A percentile compares a stretch with the other conserved stretches of the same genome.
These are phyloP conservation scores for Heterocephalus glaber DNA, from an alignment of 2,113 vertebrate genomes.

Conservation along the genomic window DNA sequence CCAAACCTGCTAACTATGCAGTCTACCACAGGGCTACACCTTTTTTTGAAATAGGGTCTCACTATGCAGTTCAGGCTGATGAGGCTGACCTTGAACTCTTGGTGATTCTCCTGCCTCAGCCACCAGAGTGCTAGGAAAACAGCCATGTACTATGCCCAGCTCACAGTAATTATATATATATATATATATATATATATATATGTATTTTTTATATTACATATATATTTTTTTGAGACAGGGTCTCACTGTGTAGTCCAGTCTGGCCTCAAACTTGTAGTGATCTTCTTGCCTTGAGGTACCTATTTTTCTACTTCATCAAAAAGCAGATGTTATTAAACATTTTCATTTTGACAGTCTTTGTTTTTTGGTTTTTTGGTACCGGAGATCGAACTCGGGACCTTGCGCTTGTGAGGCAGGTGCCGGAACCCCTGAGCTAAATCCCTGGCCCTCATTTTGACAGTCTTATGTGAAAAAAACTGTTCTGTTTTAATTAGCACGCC, in stretches of 20 bases:
- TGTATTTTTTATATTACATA: too few relatives aligned
- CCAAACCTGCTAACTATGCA: too few relatives aligned
- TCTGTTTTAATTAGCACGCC: background rate
- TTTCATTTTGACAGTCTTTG: constrained; percentile 30
- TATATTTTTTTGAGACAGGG: background rate
- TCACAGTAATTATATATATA: too few relatives aligned
- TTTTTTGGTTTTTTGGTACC: too few relatives aligned
- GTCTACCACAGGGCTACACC: too few relatives aligned
- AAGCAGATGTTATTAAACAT: background rate
- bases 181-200: too few relatives aligned
- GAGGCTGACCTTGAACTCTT: background rate
- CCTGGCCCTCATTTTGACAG: too few relatives aligned
- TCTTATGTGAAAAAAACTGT: background rate
- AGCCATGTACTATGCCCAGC: background rate
- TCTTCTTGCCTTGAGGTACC: background rate
- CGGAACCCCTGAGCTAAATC: too few relatives aligned
- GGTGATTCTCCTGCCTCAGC: background rate
- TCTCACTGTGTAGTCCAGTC: background rate
- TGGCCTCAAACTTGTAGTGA: background rate
- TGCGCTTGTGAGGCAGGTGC: too few relatives aligned
- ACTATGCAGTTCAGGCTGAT: background rate
- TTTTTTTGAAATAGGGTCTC: background rate
- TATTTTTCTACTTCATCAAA: background rate
- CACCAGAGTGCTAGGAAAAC: background rate
- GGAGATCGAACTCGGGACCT: too few relatives aligned